phyloP scores from a whole-genome alignment of 2,888 invertebrate genomes.

The Noctua comes region DNA sequence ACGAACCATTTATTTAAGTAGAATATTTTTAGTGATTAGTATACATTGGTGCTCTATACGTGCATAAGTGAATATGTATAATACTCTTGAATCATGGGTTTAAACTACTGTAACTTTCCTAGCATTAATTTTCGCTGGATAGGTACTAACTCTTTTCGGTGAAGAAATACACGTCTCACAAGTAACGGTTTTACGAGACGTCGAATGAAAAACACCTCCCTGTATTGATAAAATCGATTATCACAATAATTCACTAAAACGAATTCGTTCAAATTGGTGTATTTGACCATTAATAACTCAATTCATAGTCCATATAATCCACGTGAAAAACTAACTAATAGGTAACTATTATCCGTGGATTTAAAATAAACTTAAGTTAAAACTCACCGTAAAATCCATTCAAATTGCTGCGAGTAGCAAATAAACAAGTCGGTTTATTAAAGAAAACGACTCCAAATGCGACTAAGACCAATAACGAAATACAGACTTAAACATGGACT shows the following conservation, averaged over 20 bases:
- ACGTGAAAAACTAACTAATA: background rate
- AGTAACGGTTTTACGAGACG: background rate
- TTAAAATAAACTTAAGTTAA: background rate
- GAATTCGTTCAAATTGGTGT: background rate
- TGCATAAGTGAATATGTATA: background rate
- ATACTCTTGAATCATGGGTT: background rate
- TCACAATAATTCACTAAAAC: background rate
- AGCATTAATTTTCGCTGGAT: too few species aligned
- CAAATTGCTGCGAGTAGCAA: constrained; percentile 31
- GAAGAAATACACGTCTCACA: constrained; percentile 6
- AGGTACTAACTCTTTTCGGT: background rate
- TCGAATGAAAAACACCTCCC: background rate
- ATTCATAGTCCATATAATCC: background rate
- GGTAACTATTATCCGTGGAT: background rate
- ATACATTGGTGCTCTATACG: background rate
- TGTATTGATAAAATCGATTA: background rate
- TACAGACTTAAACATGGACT: constrained; percentile 33
- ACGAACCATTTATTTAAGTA: background rate
- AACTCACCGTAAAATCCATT: constrained; percentile 31
- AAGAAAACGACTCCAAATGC: constrained; percentile 62
- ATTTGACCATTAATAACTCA: background rate
- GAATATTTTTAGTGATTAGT: background rate
- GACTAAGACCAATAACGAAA: constrained; percentile 43
- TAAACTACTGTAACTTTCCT: background rate
- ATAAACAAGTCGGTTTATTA: constrained; percentile 64